Percentiles rank a stretch among this genome's conserved stretches.
These are phyloP conservation scores for Aldrovandia affinis DNA, from an alignment of 2,797 vertebrate genomes.

Conservation along the genomic window DNA sequence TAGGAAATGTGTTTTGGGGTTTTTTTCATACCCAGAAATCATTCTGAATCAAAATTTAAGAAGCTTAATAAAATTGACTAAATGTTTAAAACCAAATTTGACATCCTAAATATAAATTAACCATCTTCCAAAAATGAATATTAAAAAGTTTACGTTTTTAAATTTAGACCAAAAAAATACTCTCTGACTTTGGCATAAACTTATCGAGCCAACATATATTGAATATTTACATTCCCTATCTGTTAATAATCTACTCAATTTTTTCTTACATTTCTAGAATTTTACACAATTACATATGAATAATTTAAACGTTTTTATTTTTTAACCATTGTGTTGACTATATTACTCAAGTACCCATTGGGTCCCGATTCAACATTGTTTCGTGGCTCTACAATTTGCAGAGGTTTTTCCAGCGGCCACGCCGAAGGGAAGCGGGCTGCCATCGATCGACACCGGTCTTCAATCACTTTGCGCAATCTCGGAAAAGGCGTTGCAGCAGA, in stretches of 20 bases:
- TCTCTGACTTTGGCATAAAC: too few relatives aligned
- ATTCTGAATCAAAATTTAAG: neutral
- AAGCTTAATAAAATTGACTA: neutral
- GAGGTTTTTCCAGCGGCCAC: neutral
- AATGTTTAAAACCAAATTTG: neutral
- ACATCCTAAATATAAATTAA: slow-evolving; percentile 5
- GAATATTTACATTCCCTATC: too few relatives aligned
- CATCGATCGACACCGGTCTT: neutral
- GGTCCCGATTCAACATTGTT: neutral
- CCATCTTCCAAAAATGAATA: too few relatives aligned
- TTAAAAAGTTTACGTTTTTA: too few relatives aligned
- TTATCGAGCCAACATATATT: too few relatives aligned
- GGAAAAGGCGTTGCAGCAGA: neutral
- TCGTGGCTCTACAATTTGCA: neutral
- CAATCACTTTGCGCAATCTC: neutral
- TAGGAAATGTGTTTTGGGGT: neutral
- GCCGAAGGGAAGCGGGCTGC: neutral
- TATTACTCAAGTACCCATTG: neutral
- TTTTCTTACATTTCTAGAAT: too few relatives aligned
- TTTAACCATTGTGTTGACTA: neutral
- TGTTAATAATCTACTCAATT: too few relatives aligned
- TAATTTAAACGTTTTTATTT: too few relatives aligned
- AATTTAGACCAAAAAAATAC: too few relatives aligned
- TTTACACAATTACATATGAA: too few relatives aligned
- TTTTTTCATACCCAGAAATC: neutral